Conservation (phyloP, 2,888 invertebrate genomes). For the Liopterus haemorrhoidalis region DNA sequence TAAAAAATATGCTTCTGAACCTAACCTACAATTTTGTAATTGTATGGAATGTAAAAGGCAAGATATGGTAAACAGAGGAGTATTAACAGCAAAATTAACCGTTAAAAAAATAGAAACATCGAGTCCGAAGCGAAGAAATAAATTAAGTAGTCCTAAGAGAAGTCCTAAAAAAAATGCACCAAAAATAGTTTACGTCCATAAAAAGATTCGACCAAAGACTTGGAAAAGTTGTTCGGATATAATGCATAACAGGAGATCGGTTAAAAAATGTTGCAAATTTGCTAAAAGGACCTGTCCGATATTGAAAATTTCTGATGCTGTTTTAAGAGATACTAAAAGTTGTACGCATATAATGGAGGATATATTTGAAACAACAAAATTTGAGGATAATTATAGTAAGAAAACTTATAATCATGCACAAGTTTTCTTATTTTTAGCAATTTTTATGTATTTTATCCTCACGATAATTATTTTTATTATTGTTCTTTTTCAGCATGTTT, state of each 20-base stretch:
- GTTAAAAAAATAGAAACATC: conserved; percentile 27
- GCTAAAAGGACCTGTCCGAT: conserved; percentile 44
- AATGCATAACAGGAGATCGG: conserved; percentile 35
- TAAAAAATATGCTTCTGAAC: conserved; percentile 29
- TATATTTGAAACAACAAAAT: conserved; percentile 17
- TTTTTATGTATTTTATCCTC: background rate
- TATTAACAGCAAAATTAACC: conserved; percentile 25
- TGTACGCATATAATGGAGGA: conserved; percentile 38
- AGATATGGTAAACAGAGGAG: conserved; percentile 11
- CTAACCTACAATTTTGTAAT: conserved; percentile 18
- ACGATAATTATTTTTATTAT: too few relatives aligned
- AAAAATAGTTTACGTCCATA: conserved; percentile 39
- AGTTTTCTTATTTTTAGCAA: conserved; percentile 1
- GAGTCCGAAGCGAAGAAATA: conserved; percentile 29
- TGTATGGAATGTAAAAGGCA: conserved; percentile 19
- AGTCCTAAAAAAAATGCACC: conserved; percentile 37
- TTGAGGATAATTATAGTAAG: conserved; percentile 1
- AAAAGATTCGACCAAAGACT: conserved; percentile 40
- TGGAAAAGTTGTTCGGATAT: conserved; percentile 47
- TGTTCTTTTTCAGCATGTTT: too few relatives aligned
- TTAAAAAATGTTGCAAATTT: conserved; percentile 44
- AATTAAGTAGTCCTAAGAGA: conserved; percentile 42
- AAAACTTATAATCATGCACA: background rate
- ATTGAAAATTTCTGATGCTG: conserved; percentile 36
- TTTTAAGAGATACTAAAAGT: conserved; percentile 40